Percentiles rank a stretch among this genome's conserved stretches.
Evolutionary conservation across 1,140 invertebrate species (phyloP).

Genomic region (Sesamia nonagrioides): DNA sequence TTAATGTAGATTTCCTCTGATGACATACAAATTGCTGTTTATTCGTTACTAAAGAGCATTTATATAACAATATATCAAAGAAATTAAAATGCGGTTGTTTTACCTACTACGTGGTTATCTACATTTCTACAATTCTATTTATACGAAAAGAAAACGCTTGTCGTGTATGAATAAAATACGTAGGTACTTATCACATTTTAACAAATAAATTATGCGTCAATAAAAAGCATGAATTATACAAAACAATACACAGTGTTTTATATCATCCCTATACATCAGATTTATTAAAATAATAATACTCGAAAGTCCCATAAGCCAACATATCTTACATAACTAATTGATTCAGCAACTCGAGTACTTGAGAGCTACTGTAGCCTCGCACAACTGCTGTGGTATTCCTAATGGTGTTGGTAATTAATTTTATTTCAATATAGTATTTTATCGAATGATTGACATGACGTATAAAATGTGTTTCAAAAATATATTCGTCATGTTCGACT

Average conservation of each 20-base stretch:
- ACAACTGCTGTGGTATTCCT: neutral
- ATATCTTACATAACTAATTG: constrained; percentile 34
- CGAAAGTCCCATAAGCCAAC: constrained; percentile 34
- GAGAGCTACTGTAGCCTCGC: neutral
- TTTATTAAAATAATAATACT: constrained; percentile 51
- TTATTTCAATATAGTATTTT: constrained; percentile 36
- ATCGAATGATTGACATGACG: constrained; percentile 19
- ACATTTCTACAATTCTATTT: constrained; percentile 84
- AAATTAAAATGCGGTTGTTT: constrained; percentile 36
- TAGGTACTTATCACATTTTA: constrained; percentile 52
- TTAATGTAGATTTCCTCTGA: constrained; percentile 14
- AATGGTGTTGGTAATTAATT: neutral
- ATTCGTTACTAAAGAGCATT: constrained; percentile 22
- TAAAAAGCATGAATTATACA: constrained; percentile 66
- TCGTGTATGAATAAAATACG: constrained; percentile 62
- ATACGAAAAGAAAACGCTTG: constrained; percentile 67
- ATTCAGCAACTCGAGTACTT: constrained; percentile 19
- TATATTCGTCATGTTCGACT: constrained; percentile 26
- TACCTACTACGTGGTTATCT: constrained; percentile 81
- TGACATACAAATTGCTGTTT: constrained; percentile 25
- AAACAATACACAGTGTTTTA: constrained; percentile 52
- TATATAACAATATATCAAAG: constrained; percentile 33
- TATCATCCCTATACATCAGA: constrained; percentile 60
- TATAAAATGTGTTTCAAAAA: neutral
- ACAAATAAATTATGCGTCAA: constrained; percentile 77